Percentiles rank a stretch among this genome's conserved stretches.
These are phyloP conservation scores for Ivindomyrus marchei DNA, from an alignment of 2,113 vertebrate species.

Conservation along the genomic window DNA sequence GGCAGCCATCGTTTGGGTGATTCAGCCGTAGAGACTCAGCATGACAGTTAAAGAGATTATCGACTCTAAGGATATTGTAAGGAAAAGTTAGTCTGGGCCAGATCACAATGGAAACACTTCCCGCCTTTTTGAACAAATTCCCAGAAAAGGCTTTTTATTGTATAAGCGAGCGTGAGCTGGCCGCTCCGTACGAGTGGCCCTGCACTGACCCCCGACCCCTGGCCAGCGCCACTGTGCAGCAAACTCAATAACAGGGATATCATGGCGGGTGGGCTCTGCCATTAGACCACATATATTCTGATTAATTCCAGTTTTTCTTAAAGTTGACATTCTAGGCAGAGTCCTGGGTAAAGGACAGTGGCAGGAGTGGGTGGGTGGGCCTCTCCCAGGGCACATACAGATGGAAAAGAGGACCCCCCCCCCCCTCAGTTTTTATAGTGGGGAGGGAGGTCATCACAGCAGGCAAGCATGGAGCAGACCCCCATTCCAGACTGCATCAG, in stretches of 20 bases:
- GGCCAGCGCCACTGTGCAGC: conserved; percentile 50
- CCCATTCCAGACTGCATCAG: neutral
- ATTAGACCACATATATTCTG: conserved; percentile 81
- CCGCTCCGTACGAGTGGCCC: conserved; percentile 44
- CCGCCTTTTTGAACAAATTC: conserved; percentile 61
- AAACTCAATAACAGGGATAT: conserved; percentile 79
- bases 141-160: conserved; percentile 73
- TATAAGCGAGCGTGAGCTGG: conserved; percentile 53
- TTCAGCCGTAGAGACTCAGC: conserved; percentile 53
- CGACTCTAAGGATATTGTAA: conserved; percentile 64
- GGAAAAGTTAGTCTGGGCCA: conserved; percentile 58
- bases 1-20: conserved; percentile 41
- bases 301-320: conserved; percentile 69
- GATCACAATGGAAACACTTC: conserved; percentile 52
- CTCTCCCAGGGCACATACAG: neutral
- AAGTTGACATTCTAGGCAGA: conserved; percentile 42
- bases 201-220: conserved; percentile 65
- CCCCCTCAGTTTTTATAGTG: neutral
- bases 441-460: neutral
- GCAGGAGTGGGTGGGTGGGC: conserved; percentile 33
- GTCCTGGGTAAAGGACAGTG: conserved; percentile 31
- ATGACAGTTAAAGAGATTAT: conserved; percentile 73
- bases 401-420: neutral
- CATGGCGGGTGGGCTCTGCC: conserved; percentile 62
- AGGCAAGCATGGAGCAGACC: neutral